A percentile compares a stretch with the other conserved stretches of the same genome.
Evolutionary conservation across 2,113 vertebrate genomes (phyloP).

Genomic region (Cnemophilus loriae): DNA sequence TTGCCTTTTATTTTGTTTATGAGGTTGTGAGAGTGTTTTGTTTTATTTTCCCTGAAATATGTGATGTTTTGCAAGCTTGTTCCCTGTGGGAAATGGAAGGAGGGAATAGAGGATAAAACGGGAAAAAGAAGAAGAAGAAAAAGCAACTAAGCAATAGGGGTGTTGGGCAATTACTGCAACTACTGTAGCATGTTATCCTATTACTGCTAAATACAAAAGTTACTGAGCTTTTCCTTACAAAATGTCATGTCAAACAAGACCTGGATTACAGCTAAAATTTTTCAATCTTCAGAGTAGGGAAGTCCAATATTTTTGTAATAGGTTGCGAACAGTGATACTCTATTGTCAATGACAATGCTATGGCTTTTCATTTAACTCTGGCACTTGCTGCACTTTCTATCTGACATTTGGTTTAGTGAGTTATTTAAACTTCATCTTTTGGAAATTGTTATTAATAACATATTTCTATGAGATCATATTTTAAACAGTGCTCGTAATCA

Average conservation of each 20-base stretch:
- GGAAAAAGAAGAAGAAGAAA: background rate
- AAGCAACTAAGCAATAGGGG: background rate
- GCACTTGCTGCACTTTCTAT: background rate
- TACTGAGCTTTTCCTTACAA: constrained; percentile 43
- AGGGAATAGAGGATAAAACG: background rate
- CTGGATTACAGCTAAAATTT: constrained; percentile 22
- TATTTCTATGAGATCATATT: background rate
- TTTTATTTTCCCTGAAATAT: background rate
- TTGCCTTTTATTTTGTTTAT: background rate
- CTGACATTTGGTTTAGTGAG: background rate
- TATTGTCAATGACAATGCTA: background rate
- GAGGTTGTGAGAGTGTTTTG: background rate
- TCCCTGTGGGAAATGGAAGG: background rate
- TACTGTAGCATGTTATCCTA: constrained; percentile 47
- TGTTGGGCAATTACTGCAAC: background rate
- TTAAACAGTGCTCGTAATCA: background rate
- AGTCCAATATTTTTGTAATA: background rate
- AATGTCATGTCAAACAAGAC: constrained; percentile 54
- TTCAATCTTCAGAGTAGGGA: constrained; percentile 51
- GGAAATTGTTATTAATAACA: background rate
- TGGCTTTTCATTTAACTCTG: background rate
- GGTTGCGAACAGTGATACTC: background rate
- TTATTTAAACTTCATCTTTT: background rate
- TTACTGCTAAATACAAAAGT: constrained; percentile 27
- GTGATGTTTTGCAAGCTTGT: background rate